A percentile compares a stretch with the other conserved stretches of the same genome.
These are phyloP conservation scores for Cranoglanis bouderius DNA, from an alignment of 2,113 vertebrate genomes.

Conservation along the genomic window DNA sequence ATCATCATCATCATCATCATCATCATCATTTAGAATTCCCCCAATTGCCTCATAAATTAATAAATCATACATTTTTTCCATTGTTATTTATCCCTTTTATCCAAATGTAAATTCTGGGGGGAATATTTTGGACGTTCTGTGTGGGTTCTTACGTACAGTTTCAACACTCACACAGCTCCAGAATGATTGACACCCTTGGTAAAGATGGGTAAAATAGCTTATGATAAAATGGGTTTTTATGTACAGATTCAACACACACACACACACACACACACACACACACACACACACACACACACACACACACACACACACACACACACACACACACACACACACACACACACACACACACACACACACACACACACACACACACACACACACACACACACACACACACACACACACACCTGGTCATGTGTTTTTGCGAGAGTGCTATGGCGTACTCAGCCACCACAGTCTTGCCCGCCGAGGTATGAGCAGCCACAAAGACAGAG, in stretches of 20 bases:
- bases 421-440: conserved; percentile 89
- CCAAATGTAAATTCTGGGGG: not conserved
- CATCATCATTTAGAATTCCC: not conserved
- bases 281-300: conserved; percentile 60
- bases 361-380: not conserved
- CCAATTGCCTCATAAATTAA: not conserved
- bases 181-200: not conserved
- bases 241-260: not conserved
- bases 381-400: not conserved
- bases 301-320: conserved; percentile 60
- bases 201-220: not conserved
- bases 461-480: conserved; percentile 90
- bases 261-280: not conserved
- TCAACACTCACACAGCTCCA: not conserved
- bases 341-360: not conserved
- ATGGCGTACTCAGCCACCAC: conserved; percentile 92
- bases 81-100: not conserved
- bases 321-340: conserved; percentile 61
- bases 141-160: not conserved
- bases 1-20: not conserved
- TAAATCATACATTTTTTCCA: not conserved
- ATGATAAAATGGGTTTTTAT: not conserved
- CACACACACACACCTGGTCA: conserved; percentile 79
- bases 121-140: not conserved
- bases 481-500: conserved; percentile 87